Conservation (phyloP, 2,113 vertebrate species). For the Sialia sialis region DNA sequence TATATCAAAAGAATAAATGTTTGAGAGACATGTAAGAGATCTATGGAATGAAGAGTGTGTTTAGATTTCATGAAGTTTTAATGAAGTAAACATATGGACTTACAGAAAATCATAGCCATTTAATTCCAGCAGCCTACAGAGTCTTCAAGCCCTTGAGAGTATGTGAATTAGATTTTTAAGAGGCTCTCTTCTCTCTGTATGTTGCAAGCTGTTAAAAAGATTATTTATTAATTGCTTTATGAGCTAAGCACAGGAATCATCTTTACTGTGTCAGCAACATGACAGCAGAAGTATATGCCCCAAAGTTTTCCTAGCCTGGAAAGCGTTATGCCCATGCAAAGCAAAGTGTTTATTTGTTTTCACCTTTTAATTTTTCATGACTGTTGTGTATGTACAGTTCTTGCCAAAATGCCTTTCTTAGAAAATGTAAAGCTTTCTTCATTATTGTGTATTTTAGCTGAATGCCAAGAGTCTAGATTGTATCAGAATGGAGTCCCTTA, state of each 20-base stretch:
- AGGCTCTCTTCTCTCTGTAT: background rate
- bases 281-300: background rate
- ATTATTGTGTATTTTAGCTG: background rate
- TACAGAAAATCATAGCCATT: background rate
- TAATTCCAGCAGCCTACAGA: background rate
- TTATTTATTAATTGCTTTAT: background rate
- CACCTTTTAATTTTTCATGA: background rate
- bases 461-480: background rate
- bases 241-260: background rate
- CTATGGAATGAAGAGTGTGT: background rate
- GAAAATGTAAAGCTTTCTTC: background rate
- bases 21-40: background rate
- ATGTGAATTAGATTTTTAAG: background rate
- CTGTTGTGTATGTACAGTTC: background rate
- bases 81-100: background rate
- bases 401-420: background rate
- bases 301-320: background rate
- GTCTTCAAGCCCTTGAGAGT: background rate
- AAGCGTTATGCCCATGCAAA: background rate
- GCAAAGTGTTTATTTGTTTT: background rate
- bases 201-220: background rate
- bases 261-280: background rate
- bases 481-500: background rate
- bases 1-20: background rate
- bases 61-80: conserved; percentile 5